Evolutionary conservation across 2,113 vertebrate species (phyloP), one percentile per base, ranked within the genome.

Genomic region (Pseudorasbora parva): DNA sequence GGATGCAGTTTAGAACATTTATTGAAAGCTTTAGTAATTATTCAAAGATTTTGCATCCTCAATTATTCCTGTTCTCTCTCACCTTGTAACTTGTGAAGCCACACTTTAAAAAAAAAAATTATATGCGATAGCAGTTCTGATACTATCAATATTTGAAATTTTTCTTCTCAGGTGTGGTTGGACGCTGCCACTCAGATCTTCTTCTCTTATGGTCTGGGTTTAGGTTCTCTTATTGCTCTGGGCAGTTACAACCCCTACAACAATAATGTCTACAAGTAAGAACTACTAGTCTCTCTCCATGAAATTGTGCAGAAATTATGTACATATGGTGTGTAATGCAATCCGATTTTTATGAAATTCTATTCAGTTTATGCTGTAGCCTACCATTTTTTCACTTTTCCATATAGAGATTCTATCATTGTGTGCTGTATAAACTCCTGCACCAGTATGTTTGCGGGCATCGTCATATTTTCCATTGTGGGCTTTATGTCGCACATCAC

Each of bases 161-260:
- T 49, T 37, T 86, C 56, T 86, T 79, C 0, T 0, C 86, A 97
- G 97, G 97, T 98, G 85, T 98, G 97, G 97, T 91, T 97, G 91
- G 97, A 98, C 0, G 97, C 97, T 14, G 96, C 96, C 19, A 97
- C 96, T 2, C 97, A 98, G 81, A 98, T 98, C 87, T 97, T 98
- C 91, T 98, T 97, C 80, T 97, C 96, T 37, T 97, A 98, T 0
- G 97, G 97, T 7, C 88, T 98, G 85, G 97, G 97, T 23, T 89
- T 98, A 76, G 97, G 97, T 11, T 97, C 96, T 4, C 92, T 98
- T 73, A 96, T 97, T 0, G 96, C 96, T 5, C 88, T 97, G 89
- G 97, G 97, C 21, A 98, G 96, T 92, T 97, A 97, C 93, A 98
- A 97, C 89, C 60, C 89, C 0, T 98, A 95, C 90, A 91, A 97